Conservation (phyloP, 2,113 vertebrate species). For the Dicaeum eximium region DNA sequence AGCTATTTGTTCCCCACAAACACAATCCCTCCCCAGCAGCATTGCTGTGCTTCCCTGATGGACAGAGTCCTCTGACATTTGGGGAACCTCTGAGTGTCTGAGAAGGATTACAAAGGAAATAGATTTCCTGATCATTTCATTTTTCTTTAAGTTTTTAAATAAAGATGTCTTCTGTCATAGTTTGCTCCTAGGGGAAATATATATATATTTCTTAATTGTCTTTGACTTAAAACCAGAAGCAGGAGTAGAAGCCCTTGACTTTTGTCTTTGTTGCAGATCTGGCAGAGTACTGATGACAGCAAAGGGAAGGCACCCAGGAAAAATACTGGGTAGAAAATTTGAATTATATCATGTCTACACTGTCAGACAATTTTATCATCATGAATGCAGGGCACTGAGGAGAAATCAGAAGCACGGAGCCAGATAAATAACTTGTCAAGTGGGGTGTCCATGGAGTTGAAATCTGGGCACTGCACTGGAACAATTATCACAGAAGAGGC, state of each 20-base stretch:
- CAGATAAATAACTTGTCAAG: background rate
- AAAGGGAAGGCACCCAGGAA: background rate
- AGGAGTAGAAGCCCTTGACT: background rate
- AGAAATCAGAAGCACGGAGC: background rate
- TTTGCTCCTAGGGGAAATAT: background rate
- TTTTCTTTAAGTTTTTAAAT: background rate
- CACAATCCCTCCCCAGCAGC: rapidly evolving
- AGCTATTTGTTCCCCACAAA: background rate
- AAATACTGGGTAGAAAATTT: background rate
- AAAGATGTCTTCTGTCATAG: background rate
- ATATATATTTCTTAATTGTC: background rate
- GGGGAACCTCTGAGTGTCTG: background rate
- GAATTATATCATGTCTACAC: background rate
- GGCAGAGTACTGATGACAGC: background rate
- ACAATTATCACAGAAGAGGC: background rate
- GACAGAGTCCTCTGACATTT: background rate
- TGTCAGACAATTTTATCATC: background rate
- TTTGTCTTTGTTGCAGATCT: background rate
- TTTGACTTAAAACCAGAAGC: background rate
- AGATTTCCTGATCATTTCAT: background rate
- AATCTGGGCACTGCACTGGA: background rate
- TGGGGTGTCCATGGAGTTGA: background rate
- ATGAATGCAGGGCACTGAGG: background rate
- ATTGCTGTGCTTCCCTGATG: background rate
- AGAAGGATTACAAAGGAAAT: background rate